Base-by-base conservation (phyloP, 2,888 invertebrate genomes). In the Drosophila sordidula region DNA sequence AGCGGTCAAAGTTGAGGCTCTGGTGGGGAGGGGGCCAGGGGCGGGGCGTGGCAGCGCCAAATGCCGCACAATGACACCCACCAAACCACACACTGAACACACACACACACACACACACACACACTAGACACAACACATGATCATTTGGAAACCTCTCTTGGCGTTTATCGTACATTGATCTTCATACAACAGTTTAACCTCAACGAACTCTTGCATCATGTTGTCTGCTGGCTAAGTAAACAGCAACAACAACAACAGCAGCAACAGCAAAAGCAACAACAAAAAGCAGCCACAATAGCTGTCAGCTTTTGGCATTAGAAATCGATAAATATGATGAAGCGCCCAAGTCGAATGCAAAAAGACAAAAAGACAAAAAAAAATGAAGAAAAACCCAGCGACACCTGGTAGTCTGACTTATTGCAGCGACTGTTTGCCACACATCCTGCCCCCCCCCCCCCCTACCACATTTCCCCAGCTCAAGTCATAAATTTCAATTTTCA, bases 131-230 rank as follows among this genome's bases (percentile, higher is more conserved):
- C 29, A 52, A 50, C n/a, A 51, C 44, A 70, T 36, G 34, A 16
- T 11, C 41, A 59, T 54, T 54, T 4, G 32, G n/a, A 46, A 34
- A 49, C 52, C 52, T 46, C 51, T 8, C 59, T 22, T 52, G 55
- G 38, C 42, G 52, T 61, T 69, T 69, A 79, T 80, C 78, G 85
- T 71, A 73, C 89, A 75, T 73, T 85, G 89, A 85, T 85, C 85
- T 89, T 66, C 89, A 85, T 78, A 89, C 85, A 89, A 77, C 88
- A 85, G 88, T 85, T 85, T 85, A 89, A 87, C 89, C 87, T 45
- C 63, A 34, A 12, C 42, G 89, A 87, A 69, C 85, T 85, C 85
- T 89, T 85, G 85, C 89, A 74, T 87, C 81, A 84, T 68, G 56
- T 57, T 57, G 70, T 39, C 44, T 70, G 71, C 29, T 54, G 59